Base-by-base conservation (phyloP, 1,140 invertebrate genomes). In the Acromyrmex echinatior region DNA sequence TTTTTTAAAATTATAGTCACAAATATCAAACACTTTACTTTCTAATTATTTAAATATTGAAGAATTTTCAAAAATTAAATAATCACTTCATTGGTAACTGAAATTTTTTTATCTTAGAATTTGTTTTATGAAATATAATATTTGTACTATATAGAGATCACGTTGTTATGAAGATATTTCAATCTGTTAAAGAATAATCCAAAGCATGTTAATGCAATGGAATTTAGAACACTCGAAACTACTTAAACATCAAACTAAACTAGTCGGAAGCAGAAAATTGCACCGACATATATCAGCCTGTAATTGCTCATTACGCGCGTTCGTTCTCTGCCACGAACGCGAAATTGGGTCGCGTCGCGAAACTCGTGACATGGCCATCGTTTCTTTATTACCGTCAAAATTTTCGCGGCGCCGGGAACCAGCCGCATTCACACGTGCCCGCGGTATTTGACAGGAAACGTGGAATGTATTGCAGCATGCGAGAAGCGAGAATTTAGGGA, bases 361-460 rank as follows among this genome's bases (percentile, higher is more conserved):
- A 82, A 62, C 35, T 35, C 56, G 58, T 7, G 49, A 56, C 18
- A n/a, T 45, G 56, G 66, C 51, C 31, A 31, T 74, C 68, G 56
- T 62, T 82, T 84, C 80, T 74, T 84, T 84, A 74, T 76, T 51
- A 35, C 39, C 39, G 56, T 84, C 70, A 49, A 62, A 84, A 84
- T 76, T 74, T 74, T 51, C 39, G 25, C 39, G 56, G 68, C 53
- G 16, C 14, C 51, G 39, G 58, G 49, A 35, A 73, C 53, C 39
- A 49, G 62, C 63, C 78, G 78, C 78, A 39, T 80, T 80, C 78
- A 58, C 78, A 56, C 78, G 56, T 31, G 53, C 25, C 56, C 68
- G 35, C 25, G 70, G 56, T 84, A 84, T 84, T 84, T 84, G 80
- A 84, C 80, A 84, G 80, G 68, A 82, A 82, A 74, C 56, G 12